phyloP scores from a whole-genome alignment of 2,797 vertebrate species.

The Enteromius viviparus region DNA sequence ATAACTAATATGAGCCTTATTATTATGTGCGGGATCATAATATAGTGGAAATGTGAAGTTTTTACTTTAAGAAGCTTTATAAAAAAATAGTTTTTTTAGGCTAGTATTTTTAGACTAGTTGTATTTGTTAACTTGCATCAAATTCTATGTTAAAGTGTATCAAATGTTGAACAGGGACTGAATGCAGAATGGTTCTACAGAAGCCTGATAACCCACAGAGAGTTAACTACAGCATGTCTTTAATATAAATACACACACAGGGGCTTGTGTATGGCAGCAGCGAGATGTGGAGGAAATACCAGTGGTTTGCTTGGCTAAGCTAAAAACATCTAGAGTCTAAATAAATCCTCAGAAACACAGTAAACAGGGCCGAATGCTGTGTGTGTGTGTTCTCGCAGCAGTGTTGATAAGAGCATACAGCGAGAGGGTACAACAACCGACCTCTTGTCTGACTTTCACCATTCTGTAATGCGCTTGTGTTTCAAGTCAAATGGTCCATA shows the following conservation, averaged over 20 bases:
- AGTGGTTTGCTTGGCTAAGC: conserved; percentile 44
- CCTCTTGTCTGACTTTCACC: conserved; percentile 20
- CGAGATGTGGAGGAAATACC: conserved; percentile 46
- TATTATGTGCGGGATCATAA: background rate
- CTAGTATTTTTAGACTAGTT: background rate
- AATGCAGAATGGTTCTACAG: background rate
- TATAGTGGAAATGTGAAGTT: background rate
- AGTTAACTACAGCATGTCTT: conserved; percentile 7
- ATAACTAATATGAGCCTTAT: background rate
- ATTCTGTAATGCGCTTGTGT: conserved; percentile 40
- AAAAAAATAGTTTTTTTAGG: background rate
- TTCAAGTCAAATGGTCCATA: conserved; percentile 39
- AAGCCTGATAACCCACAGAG: conserved; percentile 4
- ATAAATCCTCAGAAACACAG: conserved; percentile 44
- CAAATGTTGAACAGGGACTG: background rate
- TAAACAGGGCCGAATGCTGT: conserved; percentile 44
- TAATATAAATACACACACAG: conserved; percentile 39
- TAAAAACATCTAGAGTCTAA: conserved; percentile 47
- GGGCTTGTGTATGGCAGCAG: conserved; percentile 26
- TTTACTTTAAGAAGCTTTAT: background rate
- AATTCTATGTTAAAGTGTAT: background rate
- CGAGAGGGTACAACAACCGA: conserved; percentile 15
- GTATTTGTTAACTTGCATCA: background rate
- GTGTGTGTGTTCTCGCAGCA: conserved; percentile 23
- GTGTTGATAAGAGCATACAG: conserved; percentile 47